Conservation (phyloP, 2,797 vertebrate genomes). For the Danio albolineatus region DNA sequence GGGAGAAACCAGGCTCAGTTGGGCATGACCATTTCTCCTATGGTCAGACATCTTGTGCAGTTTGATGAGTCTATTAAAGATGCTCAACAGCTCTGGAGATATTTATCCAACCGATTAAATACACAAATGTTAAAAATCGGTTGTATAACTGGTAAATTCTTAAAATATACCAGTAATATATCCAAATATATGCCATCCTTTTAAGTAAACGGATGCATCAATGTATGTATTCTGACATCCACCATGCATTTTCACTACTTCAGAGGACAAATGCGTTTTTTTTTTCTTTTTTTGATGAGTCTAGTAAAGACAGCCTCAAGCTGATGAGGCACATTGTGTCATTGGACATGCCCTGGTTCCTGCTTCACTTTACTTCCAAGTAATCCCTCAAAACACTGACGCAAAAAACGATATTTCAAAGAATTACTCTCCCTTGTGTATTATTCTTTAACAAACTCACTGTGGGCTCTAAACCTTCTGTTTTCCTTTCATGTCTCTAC, state of each 20-base stretch:
- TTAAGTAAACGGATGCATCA: not conserved
- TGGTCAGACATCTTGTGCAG: no score
- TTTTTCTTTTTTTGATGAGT: not conserved
- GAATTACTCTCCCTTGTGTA: not conserved
- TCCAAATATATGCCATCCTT: not conserved
- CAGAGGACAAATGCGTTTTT: not conserved
- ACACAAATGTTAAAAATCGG: no score
- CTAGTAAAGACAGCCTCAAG: not conserved
- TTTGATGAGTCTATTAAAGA: no score
- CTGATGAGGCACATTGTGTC: not conserved
- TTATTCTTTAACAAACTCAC: conserved; percentile 26
- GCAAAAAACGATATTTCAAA: not conserved
- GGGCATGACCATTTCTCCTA: no score
- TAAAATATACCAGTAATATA: no score
- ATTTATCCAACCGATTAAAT: not conserved
- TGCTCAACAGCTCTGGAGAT: not conserved
- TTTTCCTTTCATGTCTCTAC: not conserved
- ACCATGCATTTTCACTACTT: not conserved
- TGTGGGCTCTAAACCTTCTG: conserved; percentile 8
- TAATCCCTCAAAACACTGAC: not conserved
- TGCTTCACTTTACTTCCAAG: not conserved
- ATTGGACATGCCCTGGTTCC: not conserved
- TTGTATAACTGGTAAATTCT: not conserved
- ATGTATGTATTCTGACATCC: not conserved
- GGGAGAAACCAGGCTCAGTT: no score